phyloP scores from a whole-genome alignment of 2,888 invertebrate genomes.

The Endotricha flammealis region DNA sequence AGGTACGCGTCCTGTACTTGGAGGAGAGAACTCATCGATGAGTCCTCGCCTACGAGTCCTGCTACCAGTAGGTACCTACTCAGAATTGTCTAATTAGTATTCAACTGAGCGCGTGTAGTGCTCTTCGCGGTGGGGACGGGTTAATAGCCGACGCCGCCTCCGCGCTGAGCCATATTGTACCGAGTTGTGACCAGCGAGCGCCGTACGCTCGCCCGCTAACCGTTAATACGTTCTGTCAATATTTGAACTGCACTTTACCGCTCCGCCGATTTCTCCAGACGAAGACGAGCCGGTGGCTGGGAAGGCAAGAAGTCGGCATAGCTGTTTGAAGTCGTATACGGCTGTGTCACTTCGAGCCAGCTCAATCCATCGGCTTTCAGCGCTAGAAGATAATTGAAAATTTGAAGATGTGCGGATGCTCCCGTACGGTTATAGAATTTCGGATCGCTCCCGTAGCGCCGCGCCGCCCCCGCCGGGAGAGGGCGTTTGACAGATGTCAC shows the following conservation, averaged over 20 bases:
- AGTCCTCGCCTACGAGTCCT: slow-evolving; percentile 16
- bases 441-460: slow-evolving; percentile 64
- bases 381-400: slow-evolving; percentile 42
- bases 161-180: slow-evolving; percentile 76
- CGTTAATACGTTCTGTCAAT: slow-evolving; percentile 63
- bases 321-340: slow-evolving; percentile 85
- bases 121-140: slow-evolving; percentile 77
- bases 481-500: slow-evolving; percentile 73
- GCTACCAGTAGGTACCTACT: slow-evolving; percentile 45
- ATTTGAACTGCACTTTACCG: slow-evolving; percentile 55
- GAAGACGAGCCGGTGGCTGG: slow-evolving; percentile 74
- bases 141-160: slow-evolving; percentile 77
- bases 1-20: slow-evolving; percentile 8
- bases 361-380: slow-evolving; percentile 79
- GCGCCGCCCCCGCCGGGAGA: slow-evolving; percentile 53
- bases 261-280: slow-evolving; percentile 42
- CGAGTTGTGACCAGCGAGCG: slow-evolving; percentile 70
- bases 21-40: slow-evolving; percentile 15
- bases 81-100: slow-evolving; percentile 72
- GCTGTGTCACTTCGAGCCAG: slow-evolving; percentile 92
- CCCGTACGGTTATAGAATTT: slow-evolving; percentile 51
- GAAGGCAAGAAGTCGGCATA: slow-evolving; percentile 94
- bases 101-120: slow-evolving; percentile 75
- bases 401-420: slow-evolving; percentile 48
- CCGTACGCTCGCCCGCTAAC: slow-evolving; percentile 59